Conservation (phyloP, 2,888 invertebrate genomes). For the Amblyteles armatorius region DNA sequence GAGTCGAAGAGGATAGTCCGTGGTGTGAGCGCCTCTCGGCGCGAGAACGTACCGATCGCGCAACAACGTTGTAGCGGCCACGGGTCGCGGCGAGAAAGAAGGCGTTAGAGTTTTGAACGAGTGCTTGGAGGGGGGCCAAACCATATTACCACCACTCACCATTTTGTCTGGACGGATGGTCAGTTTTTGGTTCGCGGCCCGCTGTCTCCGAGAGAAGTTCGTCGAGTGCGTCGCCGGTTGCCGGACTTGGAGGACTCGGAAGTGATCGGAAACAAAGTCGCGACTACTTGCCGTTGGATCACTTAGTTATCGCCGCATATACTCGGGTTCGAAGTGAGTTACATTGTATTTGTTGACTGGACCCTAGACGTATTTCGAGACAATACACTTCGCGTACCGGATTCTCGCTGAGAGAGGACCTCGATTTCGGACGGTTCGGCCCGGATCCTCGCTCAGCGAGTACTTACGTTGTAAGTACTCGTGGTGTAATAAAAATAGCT, state of each 20-base stretch:
- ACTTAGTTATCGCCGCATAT: too few species aligned
- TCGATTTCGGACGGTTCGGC: too few species aligned
- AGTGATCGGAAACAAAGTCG: neutral
- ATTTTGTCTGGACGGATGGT: conserved; percentile 69
- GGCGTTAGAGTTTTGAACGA: conserved; percentile 45
- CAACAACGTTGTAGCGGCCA: conserved; percentile 16
- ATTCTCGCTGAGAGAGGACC: too few species aligned
- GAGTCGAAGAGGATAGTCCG: conserved; percentile 34
- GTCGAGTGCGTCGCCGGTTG: conserved; percentile 66
- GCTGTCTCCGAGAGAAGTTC: conserved; percentile 71
- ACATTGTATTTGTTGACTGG: neutral
- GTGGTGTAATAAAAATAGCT: too few species aligned
- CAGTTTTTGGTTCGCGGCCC: conserved; percentile 78
- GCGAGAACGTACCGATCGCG: conserved; percentile 4
- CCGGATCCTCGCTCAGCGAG: too few species aligned
- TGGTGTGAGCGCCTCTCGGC: conserved; percentile 14
- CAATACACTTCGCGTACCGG: too few species aligned
- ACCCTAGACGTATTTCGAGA: neutral
- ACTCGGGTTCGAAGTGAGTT: too few species aligned
- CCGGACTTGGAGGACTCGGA: conserved; percentile 50
- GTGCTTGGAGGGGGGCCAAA: conserved; percentile 67
- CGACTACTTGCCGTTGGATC: neutral
- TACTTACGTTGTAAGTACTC: too few species aligned
- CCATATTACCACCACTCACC: conserved; percentile 66
- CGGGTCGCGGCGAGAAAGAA: conserved; percentile 23